Evolutionary conservation across 2,888 invertebrate genomes (phyloP).

Genomic region (Drosophila mulleri): DNA sequence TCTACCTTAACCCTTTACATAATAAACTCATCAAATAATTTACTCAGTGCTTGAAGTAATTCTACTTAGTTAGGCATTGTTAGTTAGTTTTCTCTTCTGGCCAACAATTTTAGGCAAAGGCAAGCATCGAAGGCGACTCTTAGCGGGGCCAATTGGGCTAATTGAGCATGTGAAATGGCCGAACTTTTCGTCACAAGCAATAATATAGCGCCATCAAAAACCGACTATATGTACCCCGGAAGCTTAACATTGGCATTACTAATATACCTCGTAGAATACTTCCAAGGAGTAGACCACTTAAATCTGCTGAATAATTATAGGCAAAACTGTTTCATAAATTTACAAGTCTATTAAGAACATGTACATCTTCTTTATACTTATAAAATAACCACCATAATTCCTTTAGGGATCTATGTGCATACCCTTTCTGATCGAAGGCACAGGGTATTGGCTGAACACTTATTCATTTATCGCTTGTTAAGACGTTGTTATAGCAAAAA

Average conservation of each 20-base stretch:
- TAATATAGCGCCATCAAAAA: not conserved
- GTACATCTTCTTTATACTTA: no score
- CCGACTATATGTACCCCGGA: not conserved
- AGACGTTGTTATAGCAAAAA: conserved; percentile 22
- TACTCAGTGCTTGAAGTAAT: no score
- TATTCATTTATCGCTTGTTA: conserved; percentile 33
- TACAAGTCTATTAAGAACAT: no score
- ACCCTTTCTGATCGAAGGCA: not conserved
- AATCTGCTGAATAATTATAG: not conserved
- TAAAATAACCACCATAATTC: no score
- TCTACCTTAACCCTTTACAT: no score
- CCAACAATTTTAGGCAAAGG: not conserved
- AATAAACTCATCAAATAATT: no score
- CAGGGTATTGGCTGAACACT: not conserved
- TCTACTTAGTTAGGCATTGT: no score
- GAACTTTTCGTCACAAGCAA: not conserved
- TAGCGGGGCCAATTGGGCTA: not conserved
- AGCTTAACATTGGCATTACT: not conserved
- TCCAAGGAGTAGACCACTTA: not conserved
- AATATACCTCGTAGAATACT: not conserved
- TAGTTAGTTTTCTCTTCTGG: not conserved
- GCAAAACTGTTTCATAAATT: no score
- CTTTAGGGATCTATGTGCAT: not conserved
- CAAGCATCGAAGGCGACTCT: not conserved
- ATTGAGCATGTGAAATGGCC: not conserved